These are phyloP conservation scores for Alligator mississippiensis DNA, from an alignment of 2,113 vertebrate genomes.

Conservation along the genomic window DNA sequence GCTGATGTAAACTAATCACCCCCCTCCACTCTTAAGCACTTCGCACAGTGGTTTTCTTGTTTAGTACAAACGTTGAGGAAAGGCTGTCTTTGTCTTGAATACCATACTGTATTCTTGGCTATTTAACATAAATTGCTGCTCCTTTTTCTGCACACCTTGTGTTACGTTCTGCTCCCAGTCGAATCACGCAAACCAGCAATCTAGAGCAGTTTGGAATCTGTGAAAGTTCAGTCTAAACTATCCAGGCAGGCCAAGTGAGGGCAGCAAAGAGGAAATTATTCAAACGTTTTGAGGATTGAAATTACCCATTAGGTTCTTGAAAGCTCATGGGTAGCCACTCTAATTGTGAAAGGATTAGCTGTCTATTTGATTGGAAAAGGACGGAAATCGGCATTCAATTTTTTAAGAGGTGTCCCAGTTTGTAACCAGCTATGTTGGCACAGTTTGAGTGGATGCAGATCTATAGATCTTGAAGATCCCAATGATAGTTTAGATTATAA, in stretches of 20 bases:
- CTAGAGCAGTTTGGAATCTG: background rate
- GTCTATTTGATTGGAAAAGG: background rate
- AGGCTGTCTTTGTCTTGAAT: no score
- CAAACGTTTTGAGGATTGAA: background rate
- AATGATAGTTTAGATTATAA: background rate
- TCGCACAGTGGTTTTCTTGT: no score
- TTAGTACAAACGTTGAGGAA: no score
- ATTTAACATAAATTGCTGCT: no score
- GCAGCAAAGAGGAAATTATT: background rate
- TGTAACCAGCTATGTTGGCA: background rate
- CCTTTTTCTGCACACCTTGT: no score
- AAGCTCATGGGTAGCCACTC: background rate
- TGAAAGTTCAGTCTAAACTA: background rate
- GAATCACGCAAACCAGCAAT: accelerated
- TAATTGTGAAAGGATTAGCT: background rate
- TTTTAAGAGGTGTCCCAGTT: background rate
- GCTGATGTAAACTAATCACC: no score
- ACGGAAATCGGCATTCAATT: background rate
- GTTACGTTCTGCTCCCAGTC: no score
- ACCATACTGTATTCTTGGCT: no score
- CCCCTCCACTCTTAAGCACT: no score
- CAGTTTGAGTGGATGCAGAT: background rate
- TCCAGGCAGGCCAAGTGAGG: background rate
- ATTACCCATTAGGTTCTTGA: accelerated
- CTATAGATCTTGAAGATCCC: background rate